Base-by-base conservation (phyloP, 2,113 vertebrate genomes). In the Menidia beryllina region DNA sequence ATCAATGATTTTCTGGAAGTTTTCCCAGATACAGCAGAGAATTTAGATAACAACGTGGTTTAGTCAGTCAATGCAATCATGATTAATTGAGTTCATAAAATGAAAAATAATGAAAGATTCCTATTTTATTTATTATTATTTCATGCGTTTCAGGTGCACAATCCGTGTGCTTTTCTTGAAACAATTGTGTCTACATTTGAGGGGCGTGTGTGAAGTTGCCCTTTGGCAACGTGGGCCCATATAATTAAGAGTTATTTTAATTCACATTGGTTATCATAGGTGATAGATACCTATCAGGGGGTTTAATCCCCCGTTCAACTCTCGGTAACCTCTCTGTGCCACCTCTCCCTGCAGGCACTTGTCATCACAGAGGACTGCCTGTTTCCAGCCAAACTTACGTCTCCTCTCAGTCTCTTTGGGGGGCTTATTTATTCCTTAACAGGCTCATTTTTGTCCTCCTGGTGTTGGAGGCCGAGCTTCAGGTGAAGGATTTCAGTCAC, bases 291-390 rank as follows among this genome's bases (percentile, higher is more conserved):
- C 59, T 76, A 89, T 93, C 90, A 66, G 62, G 2, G 74, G 60
- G 62, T 83, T 90, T 86, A 93, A 94, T 92, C 90, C 91, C 89
- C 74, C 86, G 91, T 88, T 94, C 92, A 94, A 93, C 93, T 94
- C 84, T 82, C 65, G 19, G 69, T 93, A 83, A 93, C 93, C 93
- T 77, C 82, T 78, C 52, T 75, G 54, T 58, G 68, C 60, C 69
- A 57, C 84, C n/a, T 74, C 76, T 83, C 75, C 89, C 93, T 91
- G 34, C 72, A 52, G 93, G 92, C 92, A 60, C 69, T 26, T 86
- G 68, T 70, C 61, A 68, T 69, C 83, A 73, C 84, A 10, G 72
- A 86, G 67, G 71, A 73, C 82, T 81, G 84, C 58, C 74, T 90
- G 76, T 86, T 89, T 90, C 77, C 76, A 86, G 73, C 86, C 79